Evolutionary conservation across 1,140 invertebrate species (phyloP).

Genomic region (Diachasma alloeum): DNA sequence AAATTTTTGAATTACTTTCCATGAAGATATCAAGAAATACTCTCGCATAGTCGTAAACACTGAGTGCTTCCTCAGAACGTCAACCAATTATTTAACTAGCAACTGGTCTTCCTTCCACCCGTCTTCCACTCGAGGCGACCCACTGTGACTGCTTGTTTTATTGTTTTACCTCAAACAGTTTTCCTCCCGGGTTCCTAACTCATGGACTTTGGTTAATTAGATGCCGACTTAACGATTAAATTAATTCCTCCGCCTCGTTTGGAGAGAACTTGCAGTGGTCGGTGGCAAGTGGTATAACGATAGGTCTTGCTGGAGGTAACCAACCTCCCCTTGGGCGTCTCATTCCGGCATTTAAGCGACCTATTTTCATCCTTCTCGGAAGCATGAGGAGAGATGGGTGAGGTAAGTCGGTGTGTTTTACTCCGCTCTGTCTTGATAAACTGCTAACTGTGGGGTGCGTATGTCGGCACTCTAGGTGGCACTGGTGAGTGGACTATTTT

Average conservation of each 20-base stretch:
- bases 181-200: not conserved
- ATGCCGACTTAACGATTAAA: slow-evolving; percentile 34
- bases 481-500: too few species aligned
- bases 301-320: slow-evolving; percentile 13
- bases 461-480: too few species aligned
- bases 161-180: slow-evolving; percentile 9
- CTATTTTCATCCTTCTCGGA: not conserved
- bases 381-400: not conserved
- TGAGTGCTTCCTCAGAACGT: slow-evolving; percentile 30
- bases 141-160: slow-evolving; percentile 24
- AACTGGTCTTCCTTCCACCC: not conserved
- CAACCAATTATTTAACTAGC: slow-evolving; percentile 23
- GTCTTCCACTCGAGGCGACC: not conserved
- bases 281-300: not conserved
- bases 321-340: not conserved
- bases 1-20: too few species aligned
- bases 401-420: too few species aligned
- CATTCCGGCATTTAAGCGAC: not conserved
- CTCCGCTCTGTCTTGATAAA: too few species aligned
- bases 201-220: slow-evolving; percentile 28
- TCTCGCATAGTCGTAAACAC: slow-evolving; percentile 20
- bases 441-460: too few species aligned
- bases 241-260: slow-evolving; percentile 17
- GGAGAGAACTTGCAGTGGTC: not conserved
- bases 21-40: too few species aligned